phyloP scores from a whole-genome alignment of 1,140 invertebrate species.

The Araneus ventricosus region DNA sequence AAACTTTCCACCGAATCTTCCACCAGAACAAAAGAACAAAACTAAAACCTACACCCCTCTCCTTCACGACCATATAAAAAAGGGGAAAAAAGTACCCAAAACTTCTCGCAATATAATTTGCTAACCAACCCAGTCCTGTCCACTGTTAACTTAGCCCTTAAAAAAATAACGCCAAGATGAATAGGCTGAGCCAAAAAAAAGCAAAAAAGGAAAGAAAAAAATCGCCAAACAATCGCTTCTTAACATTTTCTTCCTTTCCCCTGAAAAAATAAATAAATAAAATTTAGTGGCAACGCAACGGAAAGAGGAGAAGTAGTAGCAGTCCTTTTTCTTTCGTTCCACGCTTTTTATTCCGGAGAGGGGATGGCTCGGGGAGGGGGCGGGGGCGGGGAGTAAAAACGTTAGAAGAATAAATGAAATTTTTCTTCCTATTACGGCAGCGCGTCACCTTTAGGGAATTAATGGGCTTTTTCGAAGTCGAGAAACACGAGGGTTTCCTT shows the following conservation, averaged over 20 bases:
- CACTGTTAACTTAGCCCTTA: constrained; percentile 8
- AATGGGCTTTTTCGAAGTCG: constrained; percentile 72
- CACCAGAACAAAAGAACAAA: background rate
- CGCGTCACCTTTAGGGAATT: constrained; percentile 74
- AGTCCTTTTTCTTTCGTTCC: constrained; percentile 58
- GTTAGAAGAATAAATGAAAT: constrained; percentile 74
- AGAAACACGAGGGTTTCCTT: constrained; percentile 60
- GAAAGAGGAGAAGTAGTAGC: constrained; percentile 46
- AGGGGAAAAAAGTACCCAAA: background rate
- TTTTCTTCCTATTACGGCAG: constrained; percentile 73
- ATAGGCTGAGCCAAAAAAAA: background rate
- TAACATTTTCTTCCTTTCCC: constrained; percentile 61
- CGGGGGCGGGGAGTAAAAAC: constrained; percentile 42
- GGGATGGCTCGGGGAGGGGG: background rate
- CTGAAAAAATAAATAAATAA: constrained; percentile 70
- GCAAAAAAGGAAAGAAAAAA: constrained; percentile 30
- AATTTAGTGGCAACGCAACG: constrained; percentile 51
- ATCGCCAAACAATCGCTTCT: constrained; percentile 65
- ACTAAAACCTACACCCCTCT: background rate
- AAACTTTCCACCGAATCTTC: background rate
- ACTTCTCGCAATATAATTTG: constrained; percentile 61
- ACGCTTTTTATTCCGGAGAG: constrained; percentile 56
- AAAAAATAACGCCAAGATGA: constrained; percentile 38
- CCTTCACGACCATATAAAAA: background rate
- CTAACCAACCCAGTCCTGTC: constrained; percentile 36